Evolutionary conservation across 2,113 vertebrate species (phyloP).

Genomic region (Stictonetta naevosa): DNA sequence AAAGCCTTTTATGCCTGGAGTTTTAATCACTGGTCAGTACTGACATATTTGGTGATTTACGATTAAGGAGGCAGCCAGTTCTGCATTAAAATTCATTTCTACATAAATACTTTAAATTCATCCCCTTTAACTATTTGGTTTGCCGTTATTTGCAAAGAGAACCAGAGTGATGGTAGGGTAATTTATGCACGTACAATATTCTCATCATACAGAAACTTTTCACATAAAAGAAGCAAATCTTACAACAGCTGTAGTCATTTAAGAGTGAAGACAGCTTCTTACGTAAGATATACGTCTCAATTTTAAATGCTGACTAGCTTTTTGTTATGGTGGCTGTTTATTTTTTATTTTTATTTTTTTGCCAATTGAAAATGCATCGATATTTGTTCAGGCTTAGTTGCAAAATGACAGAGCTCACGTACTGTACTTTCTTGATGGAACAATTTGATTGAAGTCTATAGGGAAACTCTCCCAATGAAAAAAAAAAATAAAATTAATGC

Average conservation of each 20-base stretch:
- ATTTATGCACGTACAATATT: neutral
- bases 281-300: neutral
- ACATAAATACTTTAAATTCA: neutral
- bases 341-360: conserved; percentile 14
- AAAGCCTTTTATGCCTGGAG: neutral
- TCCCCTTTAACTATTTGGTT: neutral
- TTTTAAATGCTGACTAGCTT: conserved; percentile 14
- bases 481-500: neutral
- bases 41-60: neutral
- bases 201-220: neutral
- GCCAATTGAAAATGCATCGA: conserved; percentile 38
- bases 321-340: neutral
- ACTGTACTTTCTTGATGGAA: conserved; percentile 25
- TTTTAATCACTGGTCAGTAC: neutral
- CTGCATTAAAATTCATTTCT: neutral
- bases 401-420: conserved; percentile 29
- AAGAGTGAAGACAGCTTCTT: neutral
- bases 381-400: conserved; percentile 31
- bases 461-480: neutral
- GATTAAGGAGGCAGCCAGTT: neutral
- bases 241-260: neutral
- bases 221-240: neutral
- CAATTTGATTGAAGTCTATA: neutral
- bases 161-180: neutral
- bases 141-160: neutral